Evolutionary conservation across 23 tunicate species (phyloP).

Genomic region (Pegea sp.): DNA sequence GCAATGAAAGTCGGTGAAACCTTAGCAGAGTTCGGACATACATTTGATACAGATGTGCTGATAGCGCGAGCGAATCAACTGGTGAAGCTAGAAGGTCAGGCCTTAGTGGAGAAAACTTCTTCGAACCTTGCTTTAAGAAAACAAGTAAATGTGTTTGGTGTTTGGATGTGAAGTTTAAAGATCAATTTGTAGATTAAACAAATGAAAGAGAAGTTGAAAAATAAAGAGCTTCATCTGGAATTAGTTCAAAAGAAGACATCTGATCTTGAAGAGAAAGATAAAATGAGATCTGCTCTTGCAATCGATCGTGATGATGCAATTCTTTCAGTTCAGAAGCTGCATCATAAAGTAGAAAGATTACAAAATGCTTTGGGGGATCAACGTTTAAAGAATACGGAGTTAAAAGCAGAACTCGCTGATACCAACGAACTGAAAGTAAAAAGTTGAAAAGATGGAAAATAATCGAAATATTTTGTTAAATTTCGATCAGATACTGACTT

Average conservation of each 20-base stretch:
- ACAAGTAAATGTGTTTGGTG: constrained; percentile 25
- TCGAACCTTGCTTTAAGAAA: constrained; percentile 39
- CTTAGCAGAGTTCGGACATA: constrained; percentile 63
- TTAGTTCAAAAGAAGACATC: constrained; percentile 72
- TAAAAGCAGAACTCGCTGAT: constrained; percentile 82
- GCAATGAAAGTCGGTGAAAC: constrained; percentile 68
- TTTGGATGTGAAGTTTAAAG: neutral
- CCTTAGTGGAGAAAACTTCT: constrained; percentile 71
- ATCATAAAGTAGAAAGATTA: constrained; percentile 69
- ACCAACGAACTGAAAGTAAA: constrained; percentile 74
- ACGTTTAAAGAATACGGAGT: constrained; percentile 64
- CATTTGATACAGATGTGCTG: constrained; percentile 70
- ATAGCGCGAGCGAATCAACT: constrained; percentile 81
- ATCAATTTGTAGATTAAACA: constrained; percentile 23
- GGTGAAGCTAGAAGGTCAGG: constrained; percentile 48
- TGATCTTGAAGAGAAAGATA: constrained; percentile 47
- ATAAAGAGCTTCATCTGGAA: constrained; percentile 89
- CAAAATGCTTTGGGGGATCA: constrained; percentile 72
- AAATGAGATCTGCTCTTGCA: constrained; percentile 70
- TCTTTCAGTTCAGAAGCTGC: constrained; percentile 64
- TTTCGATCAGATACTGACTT: constrained; percentile 36
- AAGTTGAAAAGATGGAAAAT: too few relatives aligned
- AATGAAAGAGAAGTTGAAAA: constrained; percentile 70
- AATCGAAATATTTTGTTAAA: too few relatives aligned
- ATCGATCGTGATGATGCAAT: constrained; percentile 82